Evolutionary conservation across 1,140 invertebrate species (phyloP), one percentile per base, ranked within the genome.

Genomic region (Trichonephila inaurata): DNA sequence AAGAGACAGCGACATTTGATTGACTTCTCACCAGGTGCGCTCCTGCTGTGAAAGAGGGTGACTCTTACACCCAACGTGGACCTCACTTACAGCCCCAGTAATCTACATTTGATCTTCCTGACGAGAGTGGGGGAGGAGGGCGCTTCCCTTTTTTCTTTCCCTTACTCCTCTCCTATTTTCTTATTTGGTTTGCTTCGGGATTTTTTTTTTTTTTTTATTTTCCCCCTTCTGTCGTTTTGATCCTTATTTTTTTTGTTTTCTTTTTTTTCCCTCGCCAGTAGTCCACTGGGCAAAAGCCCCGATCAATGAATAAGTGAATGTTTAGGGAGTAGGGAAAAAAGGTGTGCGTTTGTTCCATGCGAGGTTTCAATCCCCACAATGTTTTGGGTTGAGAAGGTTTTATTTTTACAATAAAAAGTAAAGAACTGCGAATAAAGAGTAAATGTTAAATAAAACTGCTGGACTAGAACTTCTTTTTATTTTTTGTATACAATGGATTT

Each of bases 61-160:
- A 60, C 91, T 58, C 60, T 44, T 69, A 69, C 64, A 77, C 28
- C 60, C 28, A 62, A 33, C 89, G 62, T 24, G 82, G 82, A 83
- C 82, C 91, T 85, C 91, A 92, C 81, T 92, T 86, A 85, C 91
- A 83, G 33, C 77, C 61, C 62, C 82, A 19, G 62, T 92, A 92
- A 92, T 92, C 91, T 92, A 92, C 91, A 92, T 92, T 92, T 92
- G 91, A 92, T 92, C 91, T 92, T 62, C 28, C 88, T 89, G 7
- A 51, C 88, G n/a, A 58, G n/a, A 3, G 21, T 21, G 16, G 16
- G 16, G 21, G 21, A 89, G 21, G 12, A 89, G 64, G 51, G 69
- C 12, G 62, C 91, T 51, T 81, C 72, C 28, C 69, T 69, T 85
- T 28, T 51, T 58, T 51, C 24, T n/a, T 69, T 8, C 58, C 62